Base-by-base conservation (phyloP, 2,113 vertebrate species). In the Passer domesticus region DNA sequence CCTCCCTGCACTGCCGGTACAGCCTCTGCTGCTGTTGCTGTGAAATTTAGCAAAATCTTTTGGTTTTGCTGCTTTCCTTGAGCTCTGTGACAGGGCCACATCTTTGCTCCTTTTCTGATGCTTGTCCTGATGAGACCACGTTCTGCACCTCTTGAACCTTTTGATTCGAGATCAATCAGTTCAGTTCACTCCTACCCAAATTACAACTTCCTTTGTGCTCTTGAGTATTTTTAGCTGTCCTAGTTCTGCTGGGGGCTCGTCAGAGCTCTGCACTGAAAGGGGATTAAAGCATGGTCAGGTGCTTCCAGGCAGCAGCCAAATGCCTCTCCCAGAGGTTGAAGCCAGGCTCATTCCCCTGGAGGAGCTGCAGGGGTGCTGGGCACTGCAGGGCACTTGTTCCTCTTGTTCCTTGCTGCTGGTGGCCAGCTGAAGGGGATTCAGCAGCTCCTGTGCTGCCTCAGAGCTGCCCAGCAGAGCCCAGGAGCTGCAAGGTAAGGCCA, bases 171-270 rank as follows among this genome's bases (percentile, higher is more conserved):
- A 92, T 91, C 66, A 93, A 63, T 84, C 83, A 24, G 62, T 68
- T 67, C 1, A 4, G 52, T 55, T 69, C 69, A 25, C 74, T 72
- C 81, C 83, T 92, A 74, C 68, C 59, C 68, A 72, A 94, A 89
- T 64, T 44, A 53, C 87, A 41, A 1, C 58, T 87, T 91, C 25
- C 69, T 81, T 69, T 82, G 66, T 43, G 78, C 70, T n/a, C 66
- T 37, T 1, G 77, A 70, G 77, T 95, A 95, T 96, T 97, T 97
- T 96, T 95, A 96, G 91, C 96, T 90, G 95, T 72, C 94, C 94
- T 95, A 85, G 44, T 95, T 95, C 92, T 84, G 69, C 83, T 75
- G 74, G 41, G 92, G 50, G 52, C 60, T 82, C 3, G 19, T 83
- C 83, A 94, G 73, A 91, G 83, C 91, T 91, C 49, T 84, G 69